Percentiles rank a stretch among this genome's conserved stretches.
Evolutionary conservation across 2,113 vertebrate genomes (phyloP).

Genomic region (cattle (Bos taurus)): ARS-UCD2.0 NC_037345.1:30633501-30634000

Average conservation of each 20-base stretch:
- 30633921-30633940: not conserved
- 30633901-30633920: not conserved
- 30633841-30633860: too few relatives aligned
- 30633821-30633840: too few relatives aligned
- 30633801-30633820: too few relatives aligned
- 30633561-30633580: not conserved
- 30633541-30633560: not conserved
- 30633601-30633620: not conserved
- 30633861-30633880: too few relatives aligned
- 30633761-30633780: too few relatives aligned
- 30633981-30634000: not conserved
- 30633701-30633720: not conserved
- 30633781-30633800: too few relatives aligned
- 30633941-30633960: not conserved
- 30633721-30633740: not conserved
- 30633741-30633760: too few relatives aligned
- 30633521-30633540: not conserved
- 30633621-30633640: not conserved
- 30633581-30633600: not conserved
- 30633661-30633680: not conserved
- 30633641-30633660: not conserved
- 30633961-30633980: not conserved
- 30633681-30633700: not conserved
- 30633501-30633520: not conserved
- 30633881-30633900: too few relatives aligned